Evolutionary conservation across 2,888 invertebrate genomes (phyloP).

Genomic region (Caenorhabditis drosophilae): DNA sequence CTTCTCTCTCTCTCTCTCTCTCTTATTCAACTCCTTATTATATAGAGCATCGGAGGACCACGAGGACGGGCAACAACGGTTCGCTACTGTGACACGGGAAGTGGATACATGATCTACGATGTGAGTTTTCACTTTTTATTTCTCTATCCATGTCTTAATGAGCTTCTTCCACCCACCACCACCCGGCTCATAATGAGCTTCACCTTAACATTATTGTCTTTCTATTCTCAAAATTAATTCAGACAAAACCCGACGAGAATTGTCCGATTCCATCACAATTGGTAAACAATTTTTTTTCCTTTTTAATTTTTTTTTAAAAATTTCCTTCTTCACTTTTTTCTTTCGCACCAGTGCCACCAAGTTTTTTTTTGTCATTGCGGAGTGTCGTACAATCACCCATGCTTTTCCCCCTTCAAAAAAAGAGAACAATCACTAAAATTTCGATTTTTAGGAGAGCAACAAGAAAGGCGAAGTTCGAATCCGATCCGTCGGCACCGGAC

Average conservation of each 20-base stretch:
- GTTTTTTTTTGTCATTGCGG: not conserved
- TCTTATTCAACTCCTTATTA: too few relatives aligned
- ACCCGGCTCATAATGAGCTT: too few relatives aligned
- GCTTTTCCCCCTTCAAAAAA: not conserved
- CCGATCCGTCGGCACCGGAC: slow-evolving; percentile 51
- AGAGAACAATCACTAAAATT: too few relatives aligned
- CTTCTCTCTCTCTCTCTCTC: too few relatives aligned
- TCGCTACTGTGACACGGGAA: slow-evolving; percentile 53
- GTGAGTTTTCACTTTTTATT: slow-evolving; percentile 13
- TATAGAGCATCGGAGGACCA: too few relatives aligned
- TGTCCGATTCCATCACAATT: slow-evolving; percentile 4
- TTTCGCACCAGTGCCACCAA: slow-evolving; percentile 25
- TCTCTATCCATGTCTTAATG: not conserved
- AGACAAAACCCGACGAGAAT: slow-evolving; percentile 32
- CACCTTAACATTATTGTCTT: too few relatives aligned
- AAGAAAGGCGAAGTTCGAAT: slow-evolving; percentile 40
- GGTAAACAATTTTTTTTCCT: slow-evolving; percentile 7
- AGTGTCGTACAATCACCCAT: not conserved
- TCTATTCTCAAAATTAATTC: slow-evolving; percentile 2
- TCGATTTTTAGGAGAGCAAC: slow-evolving; percentile 22
- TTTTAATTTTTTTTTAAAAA: not conserved
- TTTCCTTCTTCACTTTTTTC: not conserved
- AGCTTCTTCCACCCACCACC: too few relatives aligned
- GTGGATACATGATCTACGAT: slow-evolving; percentile 55
- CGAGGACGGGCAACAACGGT: slow-evolving; percentile 49